phyloP scores from a whole-genome alignment of 2,797 vertebrate species.

The Odontamblyopus lacepedii region DNA sequence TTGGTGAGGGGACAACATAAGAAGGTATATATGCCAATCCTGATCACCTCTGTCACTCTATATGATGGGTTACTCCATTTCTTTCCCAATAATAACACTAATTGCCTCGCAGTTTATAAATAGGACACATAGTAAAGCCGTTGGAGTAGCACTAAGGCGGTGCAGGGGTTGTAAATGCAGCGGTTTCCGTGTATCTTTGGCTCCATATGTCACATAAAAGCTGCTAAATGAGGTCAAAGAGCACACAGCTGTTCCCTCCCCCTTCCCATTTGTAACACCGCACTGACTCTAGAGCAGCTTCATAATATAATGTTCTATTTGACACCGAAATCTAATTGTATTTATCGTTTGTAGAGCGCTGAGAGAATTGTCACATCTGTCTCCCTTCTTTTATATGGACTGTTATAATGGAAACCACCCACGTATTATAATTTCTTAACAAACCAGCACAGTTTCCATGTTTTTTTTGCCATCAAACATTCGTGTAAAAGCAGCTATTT shows the following conservation, averaged over 20 bases:
- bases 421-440: too few species aligned
- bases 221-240: constrained; percentile 34
- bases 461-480: too few species aligned
- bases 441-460: too few species aligned
- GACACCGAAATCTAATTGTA: too few species aligned
- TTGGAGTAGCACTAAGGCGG: background rate
- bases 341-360: too few species aligned
- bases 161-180: background rate
- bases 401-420: too few species aligned
- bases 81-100: background rate
- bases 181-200: constrained; percentile 4
- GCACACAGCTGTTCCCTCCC: constrained; percentile 20
- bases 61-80: background rate
- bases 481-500: too few species aligned
- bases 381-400: too few species aligned
- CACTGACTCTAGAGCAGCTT: constrained; percentile 5
- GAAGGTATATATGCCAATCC: too few species aligned
- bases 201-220: constrained; percentile 11
- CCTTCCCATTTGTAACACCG: constrained; percentile 24
- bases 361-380: too few species aligned
- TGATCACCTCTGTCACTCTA: too few species aligned
- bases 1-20: too few species aligned
- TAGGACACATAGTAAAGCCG: background rate
- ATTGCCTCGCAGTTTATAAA: background rate
- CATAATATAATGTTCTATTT: background rate